Percentiles rank a stretch among this genome's conserved stretches.
Conservation (phyloP, 64 coral and sea anemone species). For the Porites lutea region DNA sequence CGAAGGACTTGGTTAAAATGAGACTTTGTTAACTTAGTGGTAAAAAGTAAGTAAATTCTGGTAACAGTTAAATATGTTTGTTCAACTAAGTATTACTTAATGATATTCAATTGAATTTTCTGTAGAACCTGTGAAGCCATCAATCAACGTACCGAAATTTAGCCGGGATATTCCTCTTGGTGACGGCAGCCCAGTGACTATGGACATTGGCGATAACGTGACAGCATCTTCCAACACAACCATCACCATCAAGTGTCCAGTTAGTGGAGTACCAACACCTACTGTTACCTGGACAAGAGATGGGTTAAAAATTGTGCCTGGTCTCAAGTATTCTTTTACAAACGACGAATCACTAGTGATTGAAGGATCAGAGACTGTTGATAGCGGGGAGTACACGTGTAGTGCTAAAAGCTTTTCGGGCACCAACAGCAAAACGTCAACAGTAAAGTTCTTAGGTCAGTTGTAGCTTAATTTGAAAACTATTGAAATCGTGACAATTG, state of each 20-base stretch:
- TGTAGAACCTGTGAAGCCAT: too few relatives aligned
- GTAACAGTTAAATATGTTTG: too few relatives aligned
- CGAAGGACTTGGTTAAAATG: too few relatives aligned
- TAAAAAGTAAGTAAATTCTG: too few relatives aligned
- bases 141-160: background rate
- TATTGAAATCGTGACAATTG: background rate
- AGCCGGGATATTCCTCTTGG: conserved; percentile 8
- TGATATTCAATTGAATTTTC: background rate
- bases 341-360: conserved; percentile 30
- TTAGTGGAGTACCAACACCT: conserved; percentile 38
- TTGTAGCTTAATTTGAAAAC: background rate
- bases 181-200: conserved; percentile 8
- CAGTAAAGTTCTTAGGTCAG: conserved; percentile 1
- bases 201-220: conserved; percentile 50
- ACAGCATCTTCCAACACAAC: conserved; percentile 37
- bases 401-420: conserved; percentile 18
- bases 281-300: conserved; percentile 23
- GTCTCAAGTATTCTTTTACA: background rate
- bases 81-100: too few relatives aligned
- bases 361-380: background rate
- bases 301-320: background rate
- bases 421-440: background rate
- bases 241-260: conserved; percentile 35
- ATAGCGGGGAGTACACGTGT: conserved; percentile 54
- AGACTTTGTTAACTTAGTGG: too few relatives aligned